Conservation (phyloP, 2,888 invertebrate genomes). For the Scaptomyza cyrtandrae region DNA sequence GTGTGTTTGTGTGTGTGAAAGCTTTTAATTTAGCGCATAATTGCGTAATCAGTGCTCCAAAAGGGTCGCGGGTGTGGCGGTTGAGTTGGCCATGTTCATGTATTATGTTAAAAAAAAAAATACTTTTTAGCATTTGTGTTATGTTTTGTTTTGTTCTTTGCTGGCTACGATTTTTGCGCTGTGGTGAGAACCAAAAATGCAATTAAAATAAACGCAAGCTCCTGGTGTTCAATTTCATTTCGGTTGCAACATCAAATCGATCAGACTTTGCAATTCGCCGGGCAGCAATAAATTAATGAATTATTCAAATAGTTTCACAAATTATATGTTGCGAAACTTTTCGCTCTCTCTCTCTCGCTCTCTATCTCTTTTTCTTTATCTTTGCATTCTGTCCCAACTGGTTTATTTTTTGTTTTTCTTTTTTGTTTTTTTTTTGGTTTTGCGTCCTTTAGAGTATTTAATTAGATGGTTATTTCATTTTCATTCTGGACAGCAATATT, state of each 20-base stretch:
- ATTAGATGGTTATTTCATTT: slow-evolving; percentile 1
- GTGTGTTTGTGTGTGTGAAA: slow-evolving; percentile 3
- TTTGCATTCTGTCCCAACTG: neutral
- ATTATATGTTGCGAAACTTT: neutral
- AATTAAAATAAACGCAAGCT: slow-evolving; percentile 57
- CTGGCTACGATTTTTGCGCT: slow-evolving; percentile 1
- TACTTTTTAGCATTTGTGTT: too few relatives aligned
- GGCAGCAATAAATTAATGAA: neutral
- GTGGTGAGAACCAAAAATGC: slow-evolving; percentile 46
- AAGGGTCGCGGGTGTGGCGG: neutral
- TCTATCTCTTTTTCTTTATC: neutral
- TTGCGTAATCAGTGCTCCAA: slow-evolving; percentile 68
- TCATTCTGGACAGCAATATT: neutral
- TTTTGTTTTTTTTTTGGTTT: neutral
- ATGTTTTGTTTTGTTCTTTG: neutral
- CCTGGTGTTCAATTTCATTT: slow-evolving; percentile 48
- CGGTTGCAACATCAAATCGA: slow-evolving; percentile 11
- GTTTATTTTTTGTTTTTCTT: too few relatives aligned
- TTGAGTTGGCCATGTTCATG: too few relatives aligned
- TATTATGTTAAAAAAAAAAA: too few relatives aligned
- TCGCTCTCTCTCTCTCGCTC: neutral
- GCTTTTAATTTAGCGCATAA: slow-evolving; percentile 72
- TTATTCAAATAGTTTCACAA: neutral
- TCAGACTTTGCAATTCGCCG: neutral
- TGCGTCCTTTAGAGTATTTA: neutral